phyloP scores from a whole-genome alignment of 2,797 vertebrate genomes.

The Phalloptychus januarius region DNA sequence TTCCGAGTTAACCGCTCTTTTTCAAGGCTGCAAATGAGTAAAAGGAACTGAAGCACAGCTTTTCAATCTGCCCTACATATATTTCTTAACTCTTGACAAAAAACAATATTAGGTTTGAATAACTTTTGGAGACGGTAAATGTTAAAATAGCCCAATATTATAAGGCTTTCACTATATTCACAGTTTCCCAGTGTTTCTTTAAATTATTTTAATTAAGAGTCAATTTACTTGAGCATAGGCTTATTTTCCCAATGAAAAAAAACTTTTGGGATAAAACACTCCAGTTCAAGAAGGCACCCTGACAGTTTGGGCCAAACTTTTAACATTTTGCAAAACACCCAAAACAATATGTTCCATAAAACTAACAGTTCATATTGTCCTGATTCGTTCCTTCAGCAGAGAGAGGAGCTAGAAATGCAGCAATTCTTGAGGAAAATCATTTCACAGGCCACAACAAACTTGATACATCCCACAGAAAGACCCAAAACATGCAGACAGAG shows the following conservation, averaged over 20 bases:
- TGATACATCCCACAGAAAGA: neutral
- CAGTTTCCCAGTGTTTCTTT: neutral
- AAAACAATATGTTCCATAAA: neutral
- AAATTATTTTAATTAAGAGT: neutral
- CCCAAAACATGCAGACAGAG: neutral
- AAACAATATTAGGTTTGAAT: conserved; percentile 32
- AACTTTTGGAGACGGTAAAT: conserved; percentile 37
- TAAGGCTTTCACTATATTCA: neutral
- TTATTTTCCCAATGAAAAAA: neutral
- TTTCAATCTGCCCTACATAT: conserved; percentile 46
- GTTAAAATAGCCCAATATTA: neutral
- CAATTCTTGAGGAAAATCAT: neutral
- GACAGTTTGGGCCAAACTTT: neutral
- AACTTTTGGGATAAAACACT: neutral
- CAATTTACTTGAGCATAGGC: neutral
- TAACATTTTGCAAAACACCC: neutral
- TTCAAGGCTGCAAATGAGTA: conserved; percentile 68
- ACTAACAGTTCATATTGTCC: neutral
- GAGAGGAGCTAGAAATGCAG: neutral
- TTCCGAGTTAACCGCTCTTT: conserved; percentile 72
- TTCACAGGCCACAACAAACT: neutral
- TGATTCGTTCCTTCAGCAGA: neutral
- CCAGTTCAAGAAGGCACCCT: neutral
- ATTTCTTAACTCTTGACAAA: conserved; percentile 34
- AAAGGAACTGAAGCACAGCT: conserved; percentile 49